A percentile compares a stretch with the other conserved stretches of the same genome.
These are phyloP conservation scores for Athene noctua DNA, from an alignment of 2,113 vertebrate species.

Conservation along the genomic window DNA sequence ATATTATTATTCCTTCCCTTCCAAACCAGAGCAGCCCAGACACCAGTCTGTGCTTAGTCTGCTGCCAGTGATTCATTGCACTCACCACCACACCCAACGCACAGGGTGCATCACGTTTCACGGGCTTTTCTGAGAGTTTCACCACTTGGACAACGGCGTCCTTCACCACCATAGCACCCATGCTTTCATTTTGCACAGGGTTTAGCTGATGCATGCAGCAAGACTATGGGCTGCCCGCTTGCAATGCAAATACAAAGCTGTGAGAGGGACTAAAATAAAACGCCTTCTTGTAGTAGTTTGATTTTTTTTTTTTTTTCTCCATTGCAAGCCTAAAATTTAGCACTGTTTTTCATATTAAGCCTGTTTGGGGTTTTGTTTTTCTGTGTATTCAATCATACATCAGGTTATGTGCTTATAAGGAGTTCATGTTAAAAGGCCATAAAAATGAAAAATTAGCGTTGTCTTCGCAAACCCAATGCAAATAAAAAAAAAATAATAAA, in stretches of 20 bases:
- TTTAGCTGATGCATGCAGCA: background rate
- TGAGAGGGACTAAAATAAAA: background rate
- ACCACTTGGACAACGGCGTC: background rate
- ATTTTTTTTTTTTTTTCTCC: background rate
- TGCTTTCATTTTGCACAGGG: background rate
- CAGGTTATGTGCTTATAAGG: conserved; percentile 30
- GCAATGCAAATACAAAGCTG: background rate
- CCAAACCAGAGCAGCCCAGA: background rate
- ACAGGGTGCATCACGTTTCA: background rate
- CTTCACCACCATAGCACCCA: fast-evolving
- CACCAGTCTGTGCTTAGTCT: background rate
- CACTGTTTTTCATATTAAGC: conserved; percentile 49
- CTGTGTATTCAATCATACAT: conserved; percentile 22
- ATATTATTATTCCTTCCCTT: background rate
- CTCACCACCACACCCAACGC: background rate
- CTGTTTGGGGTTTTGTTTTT: conserved; percentile 19
- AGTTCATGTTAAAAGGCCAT: conserved; percentile 25
- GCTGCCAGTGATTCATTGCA: background rate
- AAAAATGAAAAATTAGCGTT: conserved; percentile 40
- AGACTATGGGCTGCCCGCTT: background rate
- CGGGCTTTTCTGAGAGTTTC: background rate
- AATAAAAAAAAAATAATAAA: background rate
- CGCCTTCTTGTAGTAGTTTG: background rate
- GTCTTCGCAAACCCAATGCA: background rate
- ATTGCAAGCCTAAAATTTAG: background rate